Conservation (phyloP, 2,888 invertebrate species). For the Odiellus spinosus region DNA sequence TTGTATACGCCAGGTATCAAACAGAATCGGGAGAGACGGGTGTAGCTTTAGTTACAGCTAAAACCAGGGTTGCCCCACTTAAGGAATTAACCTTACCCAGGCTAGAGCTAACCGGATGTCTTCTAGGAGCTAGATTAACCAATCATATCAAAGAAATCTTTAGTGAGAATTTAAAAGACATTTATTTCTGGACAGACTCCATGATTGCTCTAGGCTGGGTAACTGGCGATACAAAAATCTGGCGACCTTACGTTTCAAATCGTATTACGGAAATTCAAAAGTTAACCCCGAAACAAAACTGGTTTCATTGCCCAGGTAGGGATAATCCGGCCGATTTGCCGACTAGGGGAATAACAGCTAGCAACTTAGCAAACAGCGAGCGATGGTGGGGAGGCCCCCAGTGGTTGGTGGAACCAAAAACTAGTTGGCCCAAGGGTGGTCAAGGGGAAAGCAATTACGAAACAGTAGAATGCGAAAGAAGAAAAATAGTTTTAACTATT, state of each 20-base stretch:
- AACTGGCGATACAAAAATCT: conserved; percentile 6
- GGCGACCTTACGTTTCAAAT: conserved; percentile 21
- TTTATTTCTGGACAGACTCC: conserved; percentile 18
- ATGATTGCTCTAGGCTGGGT: conserved; percentile 19
- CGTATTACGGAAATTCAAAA: conserved; percentile 20
- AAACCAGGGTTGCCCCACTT: conserved; percentile 17
- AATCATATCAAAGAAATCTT: not conserved
- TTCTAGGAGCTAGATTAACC: conserved; percentile 3
- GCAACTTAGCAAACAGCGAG: conserved; percentile 3
- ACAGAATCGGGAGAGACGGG: conserved; percentile 8
- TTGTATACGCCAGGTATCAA: conserved; percentile 13
- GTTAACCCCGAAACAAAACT: conserved; percentile 7
- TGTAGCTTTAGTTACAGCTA: conserved; percentile 1
- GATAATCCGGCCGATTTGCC: conserved; percentile 24
- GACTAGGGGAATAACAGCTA: conserved; percentile 18
- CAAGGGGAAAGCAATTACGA: too few relatives aligned
- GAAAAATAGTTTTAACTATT: too few relatives aligned
- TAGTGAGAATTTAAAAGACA: too few relatives aligned
- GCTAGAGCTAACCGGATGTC: conserved; percentile 18
- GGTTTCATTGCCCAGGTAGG: conserved; percentile 19
- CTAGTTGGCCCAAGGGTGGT: not conserved
- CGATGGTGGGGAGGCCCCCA: conserved; percentile 22
- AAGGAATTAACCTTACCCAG: conserved; percentile 19
- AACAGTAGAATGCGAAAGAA: too few relatives aligned
- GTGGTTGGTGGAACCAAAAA: conserved; percentile 11